phyloP scores from a whole-genome alignment of 2,113 vertebrate genomes.

The Tauraco erythrolophus region DNA sequence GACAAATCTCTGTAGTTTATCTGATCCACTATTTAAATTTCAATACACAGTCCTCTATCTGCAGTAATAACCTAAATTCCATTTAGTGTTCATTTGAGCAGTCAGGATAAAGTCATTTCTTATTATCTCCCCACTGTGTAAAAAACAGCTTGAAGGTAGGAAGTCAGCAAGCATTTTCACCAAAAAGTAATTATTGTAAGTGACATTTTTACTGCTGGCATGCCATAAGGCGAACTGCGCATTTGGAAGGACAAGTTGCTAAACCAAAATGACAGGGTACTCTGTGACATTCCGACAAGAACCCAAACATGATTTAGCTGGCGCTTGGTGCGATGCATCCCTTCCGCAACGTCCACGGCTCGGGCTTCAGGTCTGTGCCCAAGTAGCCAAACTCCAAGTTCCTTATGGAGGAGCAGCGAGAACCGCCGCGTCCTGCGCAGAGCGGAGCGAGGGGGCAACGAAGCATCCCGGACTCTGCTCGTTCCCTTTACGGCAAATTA shows the following conservation, averaged over 20 bases:
- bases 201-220: constrained; percentile 93
- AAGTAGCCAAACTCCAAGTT: not conserved
- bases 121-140: constrained; percentile 97
- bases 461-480: not conserved
- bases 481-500: accelerated
- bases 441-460: not conserved
- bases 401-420: not conserved
- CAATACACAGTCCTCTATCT: constrained; percentile 69
- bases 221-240: constrained; percentile 82
- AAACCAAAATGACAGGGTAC: constrained; percentile 87
- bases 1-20: constrained; percentile 72
- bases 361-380: constrained; percentile 27
- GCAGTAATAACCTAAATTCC: constrained; percentile 83
- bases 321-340: constrained; percentile 66
- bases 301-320: constrained; percentile 81
- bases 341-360: constrained; percentile 49
- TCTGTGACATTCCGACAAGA: constrained; percentile 85
- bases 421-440: accelerated
- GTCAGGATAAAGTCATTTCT: constrained; percentile 97
- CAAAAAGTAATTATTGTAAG: constrained; percentile 88
- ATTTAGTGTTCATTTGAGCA: constrained; percentile 98
- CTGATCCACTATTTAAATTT: constrained; percentile 76
- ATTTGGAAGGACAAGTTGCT: constrained; percentile 84
- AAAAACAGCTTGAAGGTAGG: constrained; percentile 90
- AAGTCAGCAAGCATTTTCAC: constrained; percentile 90